phyloP scores from a whole-genome alignment of 2,113 vertebrate species.

The Azemiops feae region DNA sequence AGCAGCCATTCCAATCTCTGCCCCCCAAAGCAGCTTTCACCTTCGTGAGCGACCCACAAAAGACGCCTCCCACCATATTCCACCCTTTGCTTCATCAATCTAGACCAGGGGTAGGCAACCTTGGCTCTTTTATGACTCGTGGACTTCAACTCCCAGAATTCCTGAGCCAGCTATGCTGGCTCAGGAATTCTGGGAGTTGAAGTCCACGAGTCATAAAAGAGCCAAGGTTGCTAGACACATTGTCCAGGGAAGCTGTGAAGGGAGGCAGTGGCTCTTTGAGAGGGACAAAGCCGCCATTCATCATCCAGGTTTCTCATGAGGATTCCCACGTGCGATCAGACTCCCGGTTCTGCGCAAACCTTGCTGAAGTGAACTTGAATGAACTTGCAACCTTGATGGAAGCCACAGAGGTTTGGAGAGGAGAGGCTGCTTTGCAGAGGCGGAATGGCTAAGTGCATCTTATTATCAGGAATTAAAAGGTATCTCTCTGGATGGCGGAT shows the following conservation, averaged over 20 bases:
- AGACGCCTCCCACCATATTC: background rate
- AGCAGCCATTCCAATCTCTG: background rate
- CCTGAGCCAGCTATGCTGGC: too few relatives aligned
- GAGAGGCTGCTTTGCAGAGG: background rate
- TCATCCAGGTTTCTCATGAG: background rate
- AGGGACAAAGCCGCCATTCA: background rate
- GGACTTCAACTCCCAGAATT: too few relatives aligned
- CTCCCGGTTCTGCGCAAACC: background rate
- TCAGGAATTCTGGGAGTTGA: too few relatives aligned
- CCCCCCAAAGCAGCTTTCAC: background rate
- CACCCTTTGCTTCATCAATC: background rate
- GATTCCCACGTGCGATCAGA: background rate
- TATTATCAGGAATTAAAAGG: background rate
- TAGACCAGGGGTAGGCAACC: too few relatives aligned
- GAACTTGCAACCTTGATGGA: background rate
- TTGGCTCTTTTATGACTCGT: too few relatives aligned
- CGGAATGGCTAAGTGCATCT: background rate
- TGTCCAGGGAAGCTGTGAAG: background rate
- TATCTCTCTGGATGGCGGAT: background rate
- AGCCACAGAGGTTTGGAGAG: background rate
- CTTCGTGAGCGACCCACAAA: background rate
- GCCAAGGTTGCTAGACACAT: background rate
- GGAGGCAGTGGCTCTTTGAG: background rate
- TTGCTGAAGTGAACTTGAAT: background rate
- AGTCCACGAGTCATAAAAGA: too few relatives aligned